Evolutionary conservation across 1,140 invertebrate species (phyloP), one percentile per base, ranked within the genome.

Genomic region (Philopotamus ludificatus): DNA sequence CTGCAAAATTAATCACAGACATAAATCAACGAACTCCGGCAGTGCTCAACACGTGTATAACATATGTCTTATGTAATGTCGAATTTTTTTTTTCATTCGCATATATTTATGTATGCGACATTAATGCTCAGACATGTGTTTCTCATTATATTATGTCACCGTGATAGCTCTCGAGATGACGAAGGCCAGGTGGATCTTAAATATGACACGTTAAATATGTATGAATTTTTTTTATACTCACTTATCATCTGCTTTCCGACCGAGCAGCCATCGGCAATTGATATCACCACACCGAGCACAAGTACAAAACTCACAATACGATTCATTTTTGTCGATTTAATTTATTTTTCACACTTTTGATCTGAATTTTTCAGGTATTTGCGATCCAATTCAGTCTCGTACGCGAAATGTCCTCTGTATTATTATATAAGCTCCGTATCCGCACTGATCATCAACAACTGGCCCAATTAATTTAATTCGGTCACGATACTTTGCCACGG

Each of bases 1-100:
- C 87, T 89, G 75, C 4, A 34, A 34, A 34, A 34, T 34, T 34
- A 34, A 34, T 34, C 12, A 34, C 4, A 34, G 28, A 12, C 4
- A 7, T 34, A 34, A 34, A 12, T 12, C 28, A 34, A 34, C 12
- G n/a, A n/a, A n/a, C n/a, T n/a, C n/a, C n/a, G n/a, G n/a, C 28
- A 34, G 12, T 34, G 4, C 28, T 34, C 4, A 34, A 34, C 12
- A 34, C 28, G 12, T 34, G 28, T 34, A 12, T 34, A 34, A 34
- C 12, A 34, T 34, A 34, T 7, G 28, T 12, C 12, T 47, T 47
- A 47, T 47, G 44, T 47, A 47, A 47, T 8, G n/a, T 8, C 8
- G n/a, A 8, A n/a, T 4, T 12, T 7, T 34, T 34, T 34, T 34
- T 34, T 34, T 34, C 28, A 7, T 12, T 34, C 28, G 28, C 4